Evolutionary conservation across 2,797 vertebrate genomes (phyloP).

Genomic region (Gouania willdenowi): DNA sequence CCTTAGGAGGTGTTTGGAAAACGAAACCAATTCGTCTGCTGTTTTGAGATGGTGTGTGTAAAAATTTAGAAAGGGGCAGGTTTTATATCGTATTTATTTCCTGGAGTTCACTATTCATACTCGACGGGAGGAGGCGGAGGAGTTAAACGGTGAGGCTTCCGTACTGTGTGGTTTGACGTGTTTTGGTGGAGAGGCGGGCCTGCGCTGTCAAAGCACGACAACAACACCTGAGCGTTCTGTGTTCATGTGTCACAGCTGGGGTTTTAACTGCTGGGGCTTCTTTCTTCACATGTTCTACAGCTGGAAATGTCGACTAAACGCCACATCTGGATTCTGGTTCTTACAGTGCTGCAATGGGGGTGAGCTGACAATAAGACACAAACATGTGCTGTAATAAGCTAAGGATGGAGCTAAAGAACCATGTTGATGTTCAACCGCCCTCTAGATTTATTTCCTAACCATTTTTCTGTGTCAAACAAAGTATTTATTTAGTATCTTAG

Average conservation of each 20-base stretch:
- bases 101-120: no score
- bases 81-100: no score
- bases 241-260: neutral
- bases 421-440: no score
- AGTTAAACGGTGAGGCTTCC: neutral
- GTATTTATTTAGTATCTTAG: no score
- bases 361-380: constrained; percentile 14
- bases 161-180: constrained; percentile 2
- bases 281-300: constrained; percentile 10
- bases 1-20: constrained; percentile 50
- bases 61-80: no score
- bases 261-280: neutral
- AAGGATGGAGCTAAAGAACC: no score
- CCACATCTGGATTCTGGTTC: constrained; percentile 16
- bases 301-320: constrained; percentile 39
- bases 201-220: constrained; percentile 42
- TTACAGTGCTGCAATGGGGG: constrained; percentile 43
- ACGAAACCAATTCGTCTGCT: constrained; percentile 49
- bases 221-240: constrained; percentile 38
- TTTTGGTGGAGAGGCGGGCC: constrained; percentile 40
- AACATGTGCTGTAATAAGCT: no score
- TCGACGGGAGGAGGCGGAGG: neutral
- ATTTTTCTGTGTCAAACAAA: no score
- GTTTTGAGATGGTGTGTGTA: neutral
- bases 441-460: no score